phyloP scores from a whole-genome alignment of 2,113 vertebrate genomes.

The Chamaetylas fuelleborni region DNA sequence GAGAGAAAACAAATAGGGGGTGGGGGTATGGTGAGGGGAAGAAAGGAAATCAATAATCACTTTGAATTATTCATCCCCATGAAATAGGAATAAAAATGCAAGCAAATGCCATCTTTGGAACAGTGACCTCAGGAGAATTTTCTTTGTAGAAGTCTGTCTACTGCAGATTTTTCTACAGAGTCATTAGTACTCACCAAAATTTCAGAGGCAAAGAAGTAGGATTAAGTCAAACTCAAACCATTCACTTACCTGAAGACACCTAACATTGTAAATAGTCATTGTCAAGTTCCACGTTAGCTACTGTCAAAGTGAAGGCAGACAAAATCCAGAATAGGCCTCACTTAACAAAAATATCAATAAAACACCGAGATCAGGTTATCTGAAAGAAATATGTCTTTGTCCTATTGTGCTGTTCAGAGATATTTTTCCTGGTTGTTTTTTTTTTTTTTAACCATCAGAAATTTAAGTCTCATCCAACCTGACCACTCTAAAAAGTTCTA shows the following conservation, averaged over 20 bases:
- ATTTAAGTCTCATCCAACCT: neutral
- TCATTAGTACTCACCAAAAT: neutral
- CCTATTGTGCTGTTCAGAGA: neutral
- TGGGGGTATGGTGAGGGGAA: neutral
- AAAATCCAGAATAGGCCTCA: neutral
- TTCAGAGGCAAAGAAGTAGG: neutral
- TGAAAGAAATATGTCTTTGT: neutral
- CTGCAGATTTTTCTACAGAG: neutral
- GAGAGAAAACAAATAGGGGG: conserved; percentile 1
- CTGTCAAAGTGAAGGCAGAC: neutral
- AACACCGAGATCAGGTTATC: neutral
- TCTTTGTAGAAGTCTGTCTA: neutral
- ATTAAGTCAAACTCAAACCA: neutral
- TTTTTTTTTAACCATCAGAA: neutral
- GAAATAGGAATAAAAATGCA: conserved; percentile 44
- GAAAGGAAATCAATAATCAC: conserved; percentile 24
- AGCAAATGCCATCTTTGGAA: neutral
- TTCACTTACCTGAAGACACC: neutral
- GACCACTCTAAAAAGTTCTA: neutral
- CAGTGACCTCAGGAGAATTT: neutral
- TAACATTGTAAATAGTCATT: neutral
- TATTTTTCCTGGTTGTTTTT: neutral
- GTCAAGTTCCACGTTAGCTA: neutral
- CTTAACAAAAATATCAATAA: neutral
- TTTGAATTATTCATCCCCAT: conserved; percentile 54